Evolutionary conservation across 2,797 vertebrate species (phyloP), one percentile per base, ranked within the genome.

Genomic region (Sebastes steindachneri): DNA sequence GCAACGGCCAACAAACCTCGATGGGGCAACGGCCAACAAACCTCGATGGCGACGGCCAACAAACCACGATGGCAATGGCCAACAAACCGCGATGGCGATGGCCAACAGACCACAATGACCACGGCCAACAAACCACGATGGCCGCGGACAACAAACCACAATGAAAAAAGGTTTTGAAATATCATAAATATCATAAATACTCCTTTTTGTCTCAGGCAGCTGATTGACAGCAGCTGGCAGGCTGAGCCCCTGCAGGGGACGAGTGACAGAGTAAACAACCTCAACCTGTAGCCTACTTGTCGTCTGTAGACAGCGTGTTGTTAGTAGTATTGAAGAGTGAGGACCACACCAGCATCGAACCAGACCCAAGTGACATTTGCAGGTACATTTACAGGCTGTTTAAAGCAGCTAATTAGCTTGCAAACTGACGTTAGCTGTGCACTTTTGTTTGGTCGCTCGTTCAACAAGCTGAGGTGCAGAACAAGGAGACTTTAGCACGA

Each of bases 31-130:
- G 9, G 31, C 28, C 5, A 29, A 29, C 2, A 25, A 3, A 25
- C 26, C 26, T 4, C 26, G 4, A 31, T 31, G 29, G 8, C 31
- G 0, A 1, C 2, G 31, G 31, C 0, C 31, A 31, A 31, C 29
- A 31, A 33, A 31, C 29, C 29, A 3, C 28, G 4, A 28, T 28
- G 9, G 9, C 31, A 0, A 29, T 0, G 29, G 29, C 29, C 29
- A 28, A 28, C 28, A 28, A 33, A 33, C 31, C 31, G 0, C 3
- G 0, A 33, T 33, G 33, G 31, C 8, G 0, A 10, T 0, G 3
- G 9, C 9, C 9, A 35, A 33, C 28, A 31, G 8, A 3, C 31
- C 31, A 31, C 0, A 2, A 31, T 31, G 29, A 5, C 7, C 0
- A 31, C 1, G 31, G 31, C 28, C 5, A 29, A 29, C 7, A 25